Base-by-base conservation (phyloP, 2,113 vertebrate genomes). In the Cheirogaleus medius region DNA sequence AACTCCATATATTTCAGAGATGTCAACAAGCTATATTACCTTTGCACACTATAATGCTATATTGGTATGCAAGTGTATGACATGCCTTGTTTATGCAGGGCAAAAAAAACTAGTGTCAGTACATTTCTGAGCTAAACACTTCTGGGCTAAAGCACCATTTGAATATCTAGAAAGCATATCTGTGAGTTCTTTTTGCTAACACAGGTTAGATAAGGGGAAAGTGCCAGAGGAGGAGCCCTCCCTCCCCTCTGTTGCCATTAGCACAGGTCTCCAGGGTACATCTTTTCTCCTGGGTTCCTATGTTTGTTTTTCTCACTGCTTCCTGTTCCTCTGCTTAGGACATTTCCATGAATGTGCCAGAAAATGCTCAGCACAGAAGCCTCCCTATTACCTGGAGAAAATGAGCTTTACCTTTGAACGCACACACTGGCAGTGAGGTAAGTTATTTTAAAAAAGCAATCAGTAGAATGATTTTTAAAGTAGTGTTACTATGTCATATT, bases 291-390 rank as follows among this genome's bases (percentile, higher is more conserved):
- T 64, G 83, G 83, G 80, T 76, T 78, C 91, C 81, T 74, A 3
- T 83, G 73, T 93, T 93, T 91, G 60, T 81, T 91, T 88, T 69
- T 34, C 37, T 91, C 27, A 71, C 39, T 54, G 71, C 37, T 91
- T 91, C 73, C 69, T 60, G 0, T 54, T 73, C 49, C 32, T 89
- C 42, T 90, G 52, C n/a, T 39, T 63, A 56, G 39, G 3, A 60
- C 1, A 56, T 1, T 54, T 92, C 82, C 76, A 86, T 87, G 60
- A 96, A 93, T 76, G 88, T 78, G 27, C 29, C 44, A 77, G 56
- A 42, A 93, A 60, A 85, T 12, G 3, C 39, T 94, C 66, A 76
- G 71, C 77, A 56, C 39, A 9, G 47, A 81, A 42, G 44, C 29
- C 12, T 96, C 52, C 39, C 21, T 23, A 20, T 3, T 64, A 56